Evolutionary conservation across 2,113 vertebrate species (phyloP), one percentile per base, ranked within the genome.

Genomic region (Petaurus breviceps): DNA sequence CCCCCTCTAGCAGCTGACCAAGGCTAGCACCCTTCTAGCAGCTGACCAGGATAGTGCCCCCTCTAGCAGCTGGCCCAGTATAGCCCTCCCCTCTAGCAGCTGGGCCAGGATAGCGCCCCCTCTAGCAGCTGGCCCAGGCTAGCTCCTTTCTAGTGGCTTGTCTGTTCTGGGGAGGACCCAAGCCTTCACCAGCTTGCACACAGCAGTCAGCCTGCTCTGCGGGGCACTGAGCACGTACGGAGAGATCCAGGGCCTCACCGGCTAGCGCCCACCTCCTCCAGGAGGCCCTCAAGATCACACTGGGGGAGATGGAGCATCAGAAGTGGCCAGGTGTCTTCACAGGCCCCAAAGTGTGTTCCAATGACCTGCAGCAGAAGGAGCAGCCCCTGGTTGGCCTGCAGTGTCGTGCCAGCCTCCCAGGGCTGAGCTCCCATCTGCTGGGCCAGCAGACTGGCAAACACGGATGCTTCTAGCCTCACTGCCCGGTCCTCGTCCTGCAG

Each of bases 401-500:
- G 96, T 0, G 97, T 92, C 95, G 98, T 19, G 89, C 95, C 97
- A 57, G 25, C 8, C 0, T 23, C 43, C 93, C 10, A 92, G 51
- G 94, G 92, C 0, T 0, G 51, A 1, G 94, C 10, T 8, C 37
- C 16, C 1, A 93, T 3, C 91, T 57, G 10, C 22, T 68, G 96
- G 90, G 0, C 43, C 47, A 96, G 94, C 8, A 52, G 55, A 89
- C 99, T 99, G 95, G 98, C 97, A 0, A 99, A 99, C 92, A 96
- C 84, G 0, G 99, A 98, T 0, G 98, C 98, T 97, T 98, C 98
- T 0, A 97, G 97, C 95, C 99, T 98, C 92, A 99, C 99, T 91
- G 98, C 97, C 37, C 98, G 98, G 93, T 98, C 99, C 97, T 99
- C 99, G 8, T 99, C 99, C 98, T 99, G 99, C 91, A 99, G 99